Percentiles rank a stretch among this genome's conserved stretches.
Conservation (phyloP, 2,113 vertebrate genomes). For the Elephas maximus region DNA sequence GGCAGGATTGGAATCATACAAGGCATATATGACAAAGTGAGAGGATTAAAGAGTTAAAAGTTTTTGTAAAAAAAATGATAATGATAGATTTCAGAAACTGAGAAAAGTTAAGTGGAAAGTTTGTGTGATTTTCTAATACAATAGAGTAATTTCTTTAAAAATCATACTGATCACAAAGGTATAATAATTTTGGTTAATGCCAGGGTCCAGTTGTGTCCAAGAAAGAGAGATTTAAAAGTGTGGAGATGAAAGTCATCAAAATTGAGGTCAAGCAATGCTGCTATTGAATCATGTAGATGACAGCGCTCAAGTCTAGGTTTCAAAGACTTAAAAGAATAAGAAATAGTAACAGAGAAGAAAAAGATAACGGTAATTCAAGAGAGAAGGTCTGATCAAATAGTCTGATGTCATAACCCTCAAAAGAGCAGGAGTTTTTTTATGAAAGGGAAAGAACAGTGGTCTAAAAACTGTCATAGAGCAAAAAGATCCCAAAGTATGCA, state of each 20-base stretch:
- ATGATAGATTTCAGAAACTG: neutral
- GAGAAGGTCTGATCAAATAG: neutral
- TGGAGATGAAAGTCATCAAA: slow-evolving; percentile 41
- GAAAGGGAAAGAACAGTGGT: neutral
- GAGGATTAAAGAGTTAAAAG: neutral
- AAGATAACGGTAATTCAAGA: neutral
- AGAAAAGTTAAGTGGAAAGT: neutral
- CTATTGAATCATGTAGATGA: neutral
- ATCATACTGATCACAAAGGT: neutral
- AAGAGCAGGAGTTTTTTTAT: neutral
- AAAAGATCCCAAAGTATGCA: neutral
- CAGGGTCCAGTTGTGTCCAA: neutral
- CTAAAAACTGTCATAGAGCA: neutral
- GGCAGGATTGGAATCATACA: neutral
- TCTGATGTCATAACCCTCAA: neutral
- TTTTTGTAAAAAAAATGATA: neutral
- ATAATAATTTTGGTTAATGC: slow-evolving; percentile 18
- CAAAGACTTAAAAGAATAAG: slow-evolving; percentile 14
- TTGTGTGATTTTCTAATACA: slow-evolving; percentile 12
- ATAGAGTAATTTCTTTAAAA: slow-evolving; percentile 26
- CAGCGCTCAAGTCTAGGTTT: neutral
- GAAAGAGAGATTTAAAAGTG: slow-evolving; percentile 14
- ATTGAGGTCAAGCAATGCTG: neutral
- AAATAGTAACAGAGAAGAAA: neutral
- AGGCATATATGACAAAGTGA: neutral